Percentiles rank a stretch among this genome's conserved stretches.
phyloP scores from a whole-genome alignment of 2,888 invertebrate species.

The Esperia sulphurella region DNA sequence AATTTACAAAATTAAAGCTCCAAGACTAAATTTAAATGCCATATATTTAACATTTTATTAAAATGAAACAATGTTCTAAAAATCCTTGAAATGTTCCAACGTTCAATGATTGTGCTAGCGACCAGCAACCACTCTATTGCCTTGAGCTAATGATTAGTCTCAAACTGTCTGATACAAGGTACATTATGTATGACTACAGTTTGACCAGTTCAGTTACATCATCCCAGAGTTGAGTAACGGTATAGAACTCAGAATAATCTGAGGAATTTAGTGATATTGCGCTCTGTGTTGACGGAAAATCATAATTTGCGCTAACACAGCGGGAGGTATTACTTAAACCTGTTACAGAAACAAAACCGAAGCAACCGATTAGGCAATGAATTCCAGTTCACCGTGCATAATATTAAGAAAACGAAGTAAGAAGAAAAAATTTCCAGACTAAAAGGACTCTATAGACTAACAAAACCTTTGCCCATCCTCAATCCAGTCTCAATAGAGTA shows the following conservation, averaged over 20 bases:
- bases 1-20: no score
- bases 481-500: no score
- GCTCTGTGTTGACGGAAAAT: background rate
- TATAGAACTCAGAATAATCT: constrained; percentile 1
- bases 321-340: background rate
- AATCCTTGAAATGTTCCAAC: constrained; percentile 26
- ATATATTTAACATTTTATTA: no score
- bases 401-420: no score
- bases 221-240: constrained; percentile 18
- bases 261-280: background rate
- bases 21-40: no score
- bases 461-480: background rate
- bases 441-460: background rate
- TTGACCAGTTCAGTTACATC: constrained; percentile 21
- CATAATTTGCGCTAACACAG: background rate
- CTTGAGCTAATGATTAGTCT: constrained; percentile 57
- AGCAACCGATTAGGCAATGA: no score
- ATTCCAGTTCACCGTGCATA: no score
- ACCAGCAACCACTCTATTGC: constrained; percentile 47
- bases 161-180: constrained; percentile 28
- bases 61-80: constrained; percentile 2
- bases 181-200: background rate
- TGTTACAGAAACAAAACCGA: no score
- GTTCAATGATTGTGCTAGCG: constrained; percentile 15
- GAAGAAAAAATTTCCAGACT: background rate